phyloP scores from a whole-genome alignment of 2,888 invertebrate genomes.

The Mechanitis mazaeus region DNA sequence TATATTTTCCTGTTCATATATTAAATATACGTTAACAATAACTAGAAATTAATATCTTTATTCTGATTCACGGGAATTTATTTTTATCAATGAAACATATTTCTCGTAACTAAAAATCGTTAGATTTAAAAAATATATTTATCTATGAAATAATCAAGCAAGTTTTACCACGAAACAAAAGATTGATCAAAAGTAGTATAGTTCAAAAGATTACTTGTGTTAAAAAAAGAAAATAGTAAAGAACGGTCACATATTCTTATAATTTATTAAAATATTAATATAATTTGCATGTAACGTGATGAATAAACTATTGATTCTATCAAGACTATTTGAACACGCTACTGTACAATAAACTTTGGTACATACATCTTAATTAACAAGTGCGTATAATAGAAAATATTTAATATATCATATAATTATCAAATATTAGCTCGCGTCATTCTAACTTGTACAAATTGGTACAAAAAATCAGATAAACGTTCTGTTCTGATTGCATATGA shows the following conservation, averaged over 20 bases:
- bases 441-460: background rate
- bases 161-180: too few species aligned
- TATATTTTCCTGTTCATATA: background rate
- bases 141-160: too few species aligned
- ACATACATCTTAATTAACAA: conserved; percentile 34
- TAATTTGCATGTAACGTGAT: background rate
- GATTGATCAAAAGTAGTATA: background rate
- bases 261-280: too few species aligned
- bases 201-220: background rate
- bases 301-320: background rate
- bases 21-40: background rate
- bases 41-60: background rate
- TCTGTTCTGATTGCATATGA: background rate
- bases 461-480: background rate
- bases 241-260: background rate
- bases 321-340: background rate
- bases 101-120: background rate
- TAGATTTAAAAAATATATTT: too few species aligned
- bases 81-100: background rate
- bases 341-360: conserved; percentile 11
- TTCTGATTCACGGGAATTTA: background rate
- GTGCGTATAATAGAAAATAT: conserved; percentile 38
- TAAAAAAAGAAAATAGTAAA: background rate
- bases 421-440: background rate
- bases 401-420: conserved; percentile 12